Conservation (phyloP, 2,797 vertebrate genomes). For the Darevskia nairensis region DNA sequence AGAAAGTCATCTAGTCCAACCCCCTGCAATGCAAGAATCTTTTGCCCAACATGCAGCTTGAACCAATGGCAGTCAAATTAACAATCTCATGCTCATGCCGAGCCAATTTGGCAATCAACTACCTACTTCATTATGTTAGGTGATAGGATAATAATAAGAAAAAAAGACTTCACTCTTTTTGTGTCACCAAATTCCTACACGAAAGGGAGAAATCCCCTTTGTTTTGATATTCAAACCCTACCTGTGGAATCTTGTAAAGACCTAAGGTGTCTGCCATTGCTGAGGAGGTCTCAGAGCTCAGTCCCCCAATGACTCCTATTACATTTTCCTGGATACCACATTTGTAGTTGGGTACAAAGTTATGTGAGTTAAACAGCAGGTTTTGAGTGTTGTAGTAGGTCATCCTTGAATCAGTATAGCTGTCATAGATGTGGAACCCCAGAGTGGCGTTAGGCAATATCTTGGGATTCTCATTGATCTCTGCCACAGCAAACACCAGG, state of each 20-base stretch:
- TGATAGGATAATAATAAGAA: too few relatives aligned
- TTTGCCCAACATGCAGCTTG: too few relatives aligned
- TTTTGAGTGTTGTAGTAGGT: neutral
- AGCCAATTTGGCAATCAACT: too few relatives aligned
- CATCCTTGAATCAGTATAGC: neutral
- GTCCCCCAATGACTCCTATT: neutral
- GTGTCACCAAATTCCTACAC: neutral
- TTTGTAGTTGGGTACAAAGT: neutral
- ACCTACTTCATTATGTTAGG: too few relatives aligned
- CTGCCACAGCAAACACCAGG: too few relatives aligned
- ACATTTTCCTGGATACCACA: neutral
- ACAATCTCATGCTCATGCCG: too few relatives aligned
- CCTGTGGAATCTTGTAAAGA: neutral
- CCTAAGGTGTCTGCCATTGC: neutral
- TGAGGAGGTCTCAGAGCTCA: neutral
- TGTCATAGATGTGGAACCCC: neutral
- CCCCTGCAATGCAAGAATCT: too few relatives aligned
- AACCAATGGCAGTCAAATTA: too few relatives aligned
- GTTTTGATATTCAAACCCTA: neutral
- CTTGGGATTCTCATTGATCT: too few relatives aligned
- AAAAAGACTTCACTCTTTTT: too few relatives aligned
- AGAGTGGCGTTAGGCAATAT: neutral
- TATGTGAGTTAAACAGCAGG: neutral
- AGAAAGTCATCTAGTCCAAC: too few relatives aligned
- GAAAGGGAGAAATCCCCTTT: neutral